These are phyloP conservation scores for Brachyhypopomus gauderio DNA, from an alignment of 2,113 vertebrate genomes.

Conservation along the genomic window DNA sequence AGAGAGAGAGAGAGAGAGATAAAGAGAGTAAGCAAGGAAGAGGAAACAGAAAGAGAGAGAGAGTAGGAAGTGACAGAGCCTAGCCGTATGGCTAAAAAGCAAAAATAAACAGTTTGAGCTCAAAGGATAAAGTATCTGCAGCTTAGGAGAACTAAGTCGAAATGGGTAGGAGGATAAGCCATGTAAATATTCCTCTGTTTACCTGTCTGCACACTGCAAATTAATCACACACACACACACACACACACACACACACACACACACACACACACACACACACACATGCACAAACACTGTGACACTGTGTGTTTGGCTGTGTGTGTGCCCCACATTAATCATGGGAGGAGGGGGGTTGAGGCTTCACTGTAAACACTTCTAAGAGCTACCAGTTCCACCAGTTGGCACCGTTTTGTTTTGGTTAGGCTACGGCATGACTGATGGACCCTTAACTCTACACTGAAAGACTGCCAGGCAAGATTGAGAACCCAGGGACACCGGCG, in stretches of 20 bases:
- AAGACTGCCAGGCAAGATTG: conserved; percentile 71
- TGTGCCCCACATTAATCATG: conserved; percentile 50
- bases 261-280: conserved; percentile 8
- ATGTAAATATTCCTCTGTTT: conserved; percentile 89
- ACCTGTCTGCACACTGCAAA: conserved; percentile 78
- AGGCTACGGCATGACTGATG: conserved; percentile 76
- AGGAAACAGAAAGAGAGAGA: conserved; percentile 45
- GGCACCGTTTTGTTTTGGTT: conserved; percentile 81
- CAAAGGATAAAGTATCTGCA: conserved; percentile 76
- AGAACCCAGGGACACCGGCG: conserved; percentile 54
- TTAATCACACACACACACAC: conserved; percentile 79
- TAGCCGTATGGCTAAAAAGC: conserved; percentile 64
- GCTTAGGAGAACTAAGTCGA: conserved; percentile 74
- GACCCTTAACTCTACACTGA: conserved; percentile 67
- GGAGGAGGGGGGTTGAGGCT: conserved; percentile 57
- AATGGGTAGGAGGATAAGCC: conserved; percentile 77
- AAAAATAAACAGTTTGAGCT: conserved; percentile 78
- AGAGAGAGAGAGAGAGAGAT: background rate
- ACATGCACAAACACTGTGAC: background rate
- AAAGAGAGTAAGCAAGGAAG: conserved; percentile 4
- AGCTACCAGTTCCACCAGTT: conserved; percentile 83
- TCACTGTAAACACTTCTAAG: conserved; percentile 86
- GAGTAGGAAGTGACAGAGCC: conserved; percentile 43
- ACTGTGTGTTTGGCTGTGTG: conserved; percentile 51
- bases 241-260: conserved; percentile 17